Percentiles rank a stretch among this genome's conserved stretches.
Conservation (phyloP, 2,888 invertebrate species). For the Hydrotaea cyrtoneurina region DNA sequence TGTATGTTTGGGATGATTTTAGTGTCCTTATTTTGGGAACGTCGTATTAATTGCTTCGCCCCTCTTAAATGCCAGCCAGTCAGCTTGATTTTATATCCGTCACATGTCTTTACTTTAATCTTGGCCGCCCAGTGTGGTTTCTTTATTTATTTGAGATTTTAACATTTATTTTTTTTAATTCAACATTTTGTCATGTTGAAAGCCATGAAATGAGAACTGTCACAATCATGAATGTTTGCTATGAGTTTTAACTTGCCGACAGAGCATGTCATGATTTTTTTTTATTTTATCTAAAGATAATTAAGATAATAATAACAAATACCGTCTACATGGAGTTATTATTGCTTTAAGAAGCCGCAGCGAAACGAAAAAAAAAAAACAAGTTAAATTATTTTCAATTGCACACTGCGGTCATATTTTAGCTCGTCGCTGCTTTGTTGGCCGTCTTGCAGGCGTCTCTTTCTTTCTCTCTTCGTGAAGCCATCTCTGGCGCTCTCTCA, state of each 20-base stretch:
- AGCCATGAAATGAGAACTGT: slow-evolving; percentile 65
- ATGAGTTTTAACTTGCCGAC: slow-evolving; percentile 55
- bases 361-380: slow-evolving; percentile 20
- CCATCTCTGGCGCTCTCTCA: slow-evolving; percentile 5
- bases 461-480: not conserved
- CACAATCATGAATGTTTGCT: slow-evolving; percentile 55
- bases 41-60: not conserved
- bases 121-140: slow-evolving; percentile 1
- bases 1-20: not conserved
- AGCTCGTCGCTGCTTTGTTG: not conserved
- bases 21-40: not conserved
- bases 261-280: slow-evolving; percentile 56
- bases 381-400: slow-evolving; percentile 1
- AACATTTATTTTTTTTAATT: slow-evolving; percentile 39
- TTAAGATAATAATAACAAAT: slow-evolving; percentile 57
- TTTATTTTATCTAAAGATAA: slow-evolving; percentile 49
- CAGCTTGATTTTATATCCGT: slow-evolving; percentile 3
- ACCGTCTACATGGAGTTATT: slow-evolving; percentile 23
- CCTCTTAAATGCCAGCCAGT: not conserved
- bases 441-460: too few species aligned
- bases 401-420: not conserved
- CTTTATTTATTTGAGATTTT: slow-evolving; percentile 18
- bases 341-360: slow-evolving; percentile 44
- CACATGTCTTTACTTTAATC: slow-evolving; percentile 10
- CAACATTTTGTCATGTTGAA: slow-evolving; percentile 58